Evolutionary conservation across 2,113 vertebrate genomes (phyloP), one percentile per base, ranked within the genome.

Genomic region (Rhabdornis inornatus): DNA sequence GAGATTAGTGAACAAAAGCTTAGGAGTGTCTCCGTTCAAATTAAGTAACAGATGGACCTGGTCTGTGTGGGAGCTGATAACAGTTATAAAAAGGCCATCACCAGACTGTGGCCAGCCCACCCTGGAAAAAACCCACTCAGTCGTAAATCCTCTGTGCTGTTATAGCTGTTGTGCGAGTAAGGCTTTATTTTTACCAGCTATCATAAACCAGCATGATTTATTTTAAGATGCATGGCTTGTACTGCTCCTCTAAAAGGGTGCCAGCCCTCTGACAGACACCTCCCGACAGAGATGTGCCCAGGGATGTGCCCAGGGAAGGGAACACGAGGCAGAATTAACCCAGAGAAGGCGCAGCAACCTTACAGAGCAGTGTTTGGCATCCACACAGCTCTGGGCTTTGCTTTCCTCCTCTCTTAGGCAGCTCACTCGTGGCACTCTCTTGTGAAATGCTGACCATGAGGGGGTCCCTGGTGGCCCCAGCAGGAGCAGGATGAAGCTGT

Each of bases 121-220:
- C 90, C 83, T 94, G 91, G 87, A 94, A 95, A 96, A 94, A 86
- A 92, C 75, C 72, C 87, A 95, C 88, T 84, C 79, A 28, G 65
- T 75, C 18, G 18, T 93, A 95, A 96, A 96, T 94, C 83, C 94
- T 93, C 84, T 39, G 75, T 31, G 87, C 89, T 77, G 63, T 78
- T 84, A 68, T 37, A 92, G 86, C 94, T 87, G 69, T 39, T 49
- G 27, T 31, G 91, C 31, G 66, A 49, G 87, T 45, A 79, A 82
- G 49, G 71, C 90, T 96, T 96, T 91, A 92, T 93, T 97, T 97
- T 96, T 94, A 96, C 78, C 96, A 94, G 92, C 87, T 76, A 76
- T 79, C 79, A 77, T 25, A 59, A 53, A 83, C 28, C 90, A 89
- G 82, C 42, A 31, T 8, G 68, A 35, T 66, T 94, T 77, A 86